Evolutionary conservation across 2,888 invertebrate genomes (phyloP).

Genomic region (Platycheirus albimanus): DNA sequence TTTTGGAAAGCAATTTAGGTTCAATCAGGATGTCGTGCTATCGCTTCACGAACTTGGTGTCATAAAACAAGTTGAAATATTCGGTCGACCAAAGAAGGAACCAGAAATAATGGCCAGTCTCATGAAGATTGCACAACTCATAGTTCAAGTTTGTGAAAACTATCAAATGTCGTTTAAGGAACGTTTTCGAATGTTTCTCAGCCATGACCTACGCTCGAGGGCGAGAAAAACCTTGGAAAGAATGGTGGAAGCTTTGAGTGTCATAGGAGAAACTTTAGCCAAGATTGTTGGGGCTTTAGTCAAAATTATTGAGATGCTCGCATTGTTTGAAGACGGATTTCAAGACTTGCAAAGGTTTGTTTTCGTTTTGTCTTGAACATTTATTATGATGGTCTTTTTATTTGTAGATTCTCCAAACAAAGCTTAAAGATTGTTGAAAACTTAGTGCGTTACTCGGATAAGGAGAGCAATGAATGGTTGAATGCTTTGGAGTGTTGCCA

Average conservation of each 20-base stretch:
- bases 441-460: slow-evolving; percentile 76
- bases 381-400: slow-evolving; percentile 12
- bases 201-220: slow-evolving; percentile 76
- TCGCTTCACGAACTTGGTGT: neutral
- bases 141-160: slow-evolving; percentile 75
- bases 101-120: slow-evolving; percentile 76
- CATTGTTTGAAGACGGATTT: slow-evolving; percentile 24
- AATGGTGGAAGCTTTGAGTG: slow-evolving; percentile 74
- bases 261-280: slow-evolving; percentile 68
- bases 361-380: neutral
- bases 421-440: slow-evolving; percentile 76
- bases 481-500: slow-evolving; percentile 75
- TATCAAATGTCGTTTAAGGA: slow-evolving; percentile 75
- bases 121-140: slow-evolving; percentile 75
- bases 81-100: slow-evolving; percentile 77
- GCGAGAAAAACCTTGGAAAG: slow-evolving; percentile 77
- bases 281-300: slow-evolving; percentile 44
- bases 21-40: slow-evolving; percentile 1
- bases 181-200: slow-evolving; percentile 73
- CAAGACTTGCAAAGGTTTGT: slow-evolving; percentile 33
- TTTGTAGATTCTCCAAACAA: slow-evolving; percentile 76
- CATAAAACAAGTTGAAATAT: slow-evolving; percentile 70
- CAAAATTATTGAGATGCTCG: neutral
- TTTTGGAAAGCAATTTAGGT: slow-evolving; percentile 25
- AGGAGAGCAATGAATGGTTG: slow-evolving; percentile 78